Evolutionary conservation across 2,888 invertebrate species (phyloP).

Genomic region (Coelinius sp.): DNA sequence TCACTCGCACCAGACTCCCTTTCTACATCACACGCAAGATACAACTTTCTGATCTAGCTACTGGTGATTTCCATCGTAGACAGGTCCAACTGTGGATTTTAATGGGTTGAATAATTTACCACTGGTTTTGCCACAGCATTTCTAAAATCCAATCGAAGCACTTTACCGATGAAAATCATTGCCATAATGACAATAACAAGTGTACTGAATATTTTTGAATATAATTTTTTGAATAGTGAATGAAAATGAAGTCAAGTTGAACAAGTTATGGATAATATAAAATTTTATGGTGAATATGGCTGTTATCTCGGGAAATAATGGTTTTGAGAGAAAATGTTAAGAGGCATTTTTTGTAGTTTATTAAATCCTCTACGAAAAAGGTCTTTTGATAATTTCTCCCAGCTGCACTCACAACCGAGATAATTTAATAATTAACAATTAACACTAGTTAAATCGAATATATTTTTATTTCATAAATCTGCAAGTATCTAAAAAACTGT

Average conservation of each 20-base stretch:
- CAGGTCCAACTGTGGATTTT: neutral
- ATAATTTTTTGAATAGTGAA: neutral
- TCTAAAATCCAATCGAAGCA: slow-evolving; percentile 2
- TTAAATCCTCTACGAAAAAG: too few species aligned
- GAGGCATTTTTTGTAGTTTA: too few species aligned
- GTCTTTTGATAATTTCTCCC: too few species aligned
- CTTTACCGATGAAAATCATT: slow-evolving; percentile 19
- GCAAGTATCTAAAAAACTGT: neutral
- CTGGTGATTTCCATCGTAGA: slow-evolving; percentile 4
- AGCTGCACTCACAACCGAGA: too few species aligned
- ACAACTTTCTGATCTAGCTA: slow-evolving; percentile 5
- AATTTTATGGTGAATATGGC: neutral
- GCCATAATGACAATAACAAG: neutral
- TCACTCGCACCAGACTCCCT: slow-evolving; percentile 22
- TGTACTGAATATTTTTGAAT: neutral
- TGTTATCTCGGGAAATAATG: too few species aligned
- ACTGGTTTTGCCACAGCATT: neutral
- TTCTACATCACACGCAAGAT: slow-evolving; percentile 6
- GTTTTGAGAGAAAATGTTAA: too few species aligned
- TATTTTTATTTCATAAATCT: too few species aligned
- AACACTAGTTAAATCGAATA: too few species aligned
- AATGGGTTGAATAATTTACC: slow-evolving; percentile 14
- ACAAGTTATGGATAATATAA: neutral
- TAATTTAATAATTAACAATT: too few species aligned
- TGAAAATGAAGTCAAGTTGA: neutral